Conservation (phyloP, 2,888 invertebrate species). For the Sarcophaga carnaria region DNA sequence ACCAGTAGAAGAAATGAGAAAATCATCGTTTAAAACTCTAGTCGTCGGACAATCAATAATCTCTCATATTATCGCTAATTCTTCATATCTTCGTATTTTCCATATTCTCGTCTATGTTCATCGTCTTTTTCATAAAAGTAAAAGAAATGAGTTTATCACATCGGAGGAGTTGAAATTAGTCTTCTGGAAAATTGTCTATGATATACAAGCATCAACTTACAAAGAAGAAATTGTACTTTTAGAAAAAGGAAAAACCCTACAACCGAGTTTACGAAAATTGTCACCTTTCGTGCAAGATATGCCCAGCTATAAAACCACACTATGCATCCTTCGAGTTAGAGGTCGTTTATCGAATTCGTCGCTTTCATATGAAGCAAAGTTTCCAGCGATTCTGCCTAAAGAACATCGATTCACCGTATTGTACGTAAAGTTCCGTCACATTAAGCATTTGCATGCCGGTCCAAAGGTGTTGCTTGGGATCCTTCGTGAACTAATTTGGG, state of each 20-base stretch:
- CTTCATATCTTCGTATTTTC: slow-evolving; percentile 11
- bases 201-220: no score
- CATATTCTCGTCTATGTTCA: slow-evolving; percentile 1
- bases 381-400: not conserved
- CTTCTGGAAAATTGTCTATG: not conserved
- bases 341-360: slow-evolving; percentile 48
- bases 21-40: no score
- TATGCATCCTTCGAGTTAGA: slow-evolving; percentile 64
- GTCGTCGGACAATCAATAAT: no score
- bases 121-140: not conserved
- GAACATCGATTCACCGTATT: not conserved
- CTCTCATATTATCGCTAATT: not conserved
- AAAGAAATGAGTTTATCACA: not conserved
- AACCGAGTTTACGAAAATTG: slow-evolving; percentile 1
- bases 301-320: not conserved
- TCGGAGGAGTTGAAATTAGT: slow-evolving; percentile 2
- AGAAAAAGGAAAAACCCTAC: not conserved
- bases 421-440: not conserved
- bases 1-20: no score
- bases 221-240: not conserved
- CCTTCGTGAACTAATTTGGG: slow-evolving; percentile 54
- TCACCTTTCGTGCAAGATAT: not conserved
- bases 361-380: slow-evolving; percentile 67
- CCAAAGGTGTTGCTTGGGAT: slow-evolving; percentile 56
- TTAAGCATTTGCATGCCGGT: slow-evolving; percentile 1